These are phyloP conservation scores for Hemichromis elongatus DNA, from an alignment of 2,113 vertebrate genomes.

Conservation along the genomic window DNA sequence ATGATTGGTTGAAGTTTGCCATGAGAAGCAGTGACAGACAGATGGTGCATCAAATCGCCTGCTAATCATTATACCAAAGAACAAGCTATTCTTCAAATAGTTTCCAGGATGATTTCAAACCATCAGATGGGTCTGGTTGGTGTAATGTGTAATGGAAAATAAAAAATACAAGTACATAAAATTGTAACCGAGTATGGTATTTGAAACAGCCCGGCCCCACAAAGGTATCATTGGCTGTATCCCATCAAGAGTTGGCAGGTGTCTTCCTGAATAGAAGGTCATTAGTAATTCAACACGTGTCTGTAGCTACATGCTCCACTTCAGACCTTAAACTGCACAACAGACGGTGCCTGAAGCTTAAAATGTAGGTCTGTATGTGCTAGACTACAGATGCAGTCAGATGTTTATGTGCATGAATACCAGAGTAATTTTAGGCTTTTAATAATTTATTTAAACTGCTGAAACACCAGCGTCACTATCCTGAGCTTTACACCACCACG, in stretches of 20 bases:
- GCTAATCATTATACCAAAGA: background rate
- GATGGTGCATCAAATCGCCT: background rate
- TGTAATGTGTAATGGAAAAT: background rate
- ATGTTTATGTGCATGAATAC: background rate
- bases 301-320: background rate
- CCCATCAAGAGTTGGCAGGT: background rate
- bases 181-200: background rate
- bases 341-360: background rate
- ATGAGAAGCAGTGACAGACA: background rate
- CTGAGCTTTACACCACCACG: background rate
- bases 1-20: background rate
- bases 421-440: background rate
- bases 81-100: background rate
- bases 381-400: background rate
- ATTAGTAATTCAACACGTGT: constrained; percentile 36
- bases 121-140: background rate
- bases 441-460: background rate
- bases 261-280: background rate
- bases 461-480: background rate
- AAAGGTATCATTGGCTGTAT: background rate
- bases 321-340: background rate
- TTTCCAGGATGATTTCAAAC: background rate
- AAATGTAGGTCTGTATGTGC: background rate
- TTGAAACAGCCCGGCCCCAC: background rate
- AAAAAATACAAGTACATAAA: background rate